These are phyloP conservation scores for Leucoraja erinaceus DNA, from an alignment of 2,113 vertebrate genomes.

Conservation along the genomic window DNA sequence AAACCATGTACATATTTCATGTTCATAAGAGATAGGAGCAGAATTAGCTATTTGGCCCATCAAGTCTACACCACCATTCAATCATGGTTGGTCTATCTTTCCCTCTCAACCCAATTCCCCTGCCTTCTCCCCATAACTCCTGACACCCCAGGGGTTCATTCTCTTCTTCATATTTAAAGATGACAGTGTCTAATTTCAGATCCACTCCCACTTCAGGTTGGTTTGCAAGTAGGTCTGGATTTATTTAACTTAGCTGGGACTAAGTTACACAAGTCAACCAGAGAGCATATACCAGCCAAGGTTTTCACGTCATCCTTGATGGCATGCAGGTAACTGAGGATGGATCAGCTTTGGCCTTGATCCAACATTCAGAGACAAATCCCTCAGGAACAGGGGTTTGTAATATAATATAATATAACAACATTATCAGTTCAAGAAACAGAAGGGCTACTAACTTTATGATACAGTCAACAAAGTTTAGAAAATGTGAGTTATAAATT, in stretches of 20 bases:
- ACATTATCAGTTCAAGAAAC: neutral
- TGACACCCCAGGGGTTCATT: no score
- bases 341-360: neutral
- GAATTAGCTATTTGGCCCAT: no score
- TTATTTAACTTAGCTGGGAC: neutral
- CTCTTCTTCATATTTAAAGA: neutral
- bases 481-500: neutral
- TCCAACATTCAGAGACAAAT: neutral
- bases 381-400: neutral
- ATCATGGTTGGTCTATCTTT: no score
- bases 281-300: neutral
- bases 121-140: no score
- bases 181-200: neutral
- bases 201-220: neutral
- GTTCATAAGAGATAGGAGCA: no score
- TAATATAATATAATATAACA: no score
- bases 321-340: neutral
- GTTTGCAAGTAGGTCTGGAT: neutral
- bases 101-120: no score
- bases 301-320: neutral
- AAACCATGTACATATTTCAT: neutral
- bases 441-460: neutral
- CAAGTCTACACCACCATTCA: no score
- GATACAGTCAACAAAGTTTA: neutral
- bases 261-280: neutral